Conservation (phyloP, 2,113 vertebrate genomes). For the Erythrocercus mccallii region DNA sequence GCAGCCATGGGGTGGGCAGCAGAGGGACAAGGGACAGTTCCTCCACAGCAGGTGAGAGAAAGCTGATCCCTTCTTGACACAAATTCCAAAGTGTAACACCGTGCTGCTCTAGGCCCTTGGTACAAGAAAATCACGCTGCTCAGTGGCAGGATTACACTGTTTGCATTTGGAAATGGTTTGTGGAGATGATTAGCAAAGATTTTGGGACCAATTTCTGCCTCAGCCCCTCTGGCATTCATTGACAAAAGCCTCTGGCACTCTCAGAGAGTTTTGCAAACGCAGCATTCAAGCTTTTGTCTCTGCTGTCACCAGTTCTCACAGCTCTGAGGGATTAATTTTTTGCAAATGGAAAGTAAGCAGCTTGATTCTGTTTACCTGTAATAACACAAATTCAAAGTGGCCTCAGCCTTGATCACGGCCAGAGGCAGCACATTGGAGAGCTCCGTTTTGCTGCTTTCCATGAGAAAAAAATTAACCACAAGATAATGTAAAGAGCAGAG, state of each 20-base stretch:
- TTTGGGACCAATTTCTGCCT: constrained; percentile 4
- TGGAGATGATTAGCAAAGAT: background rate
- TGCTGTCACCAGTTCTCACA: background rate
- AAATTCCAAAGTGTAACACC: background rate
- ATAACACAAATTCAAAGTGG: background rate
- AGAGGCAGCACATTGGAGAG: background rate
- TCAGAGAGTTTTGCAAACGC: background rate
- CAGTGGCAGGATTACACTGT: background rate
- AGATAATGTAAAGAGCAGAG: background rate
- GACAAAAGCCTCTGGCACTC: background rate
- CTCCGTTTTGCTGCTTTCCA: background rate
- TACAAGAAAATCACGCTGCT: background rate
- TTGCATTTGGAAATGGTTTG: background rate
- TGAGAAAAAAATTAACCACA: background rate
- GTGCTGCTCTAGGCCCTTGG: background rate
- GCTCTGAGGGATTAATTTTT: background rate
- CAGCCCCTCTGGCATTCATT: background rate
- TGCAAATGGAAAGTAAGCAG: background rate
- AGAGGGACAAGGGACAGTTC: background rate
- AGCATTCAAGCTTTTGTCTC: background rate
- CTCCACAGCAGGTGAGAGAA: background rate
- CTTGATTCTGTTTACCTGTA: background rate
- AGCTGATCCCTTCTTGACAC: background rate
- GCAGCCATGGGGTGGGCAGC: accelerated
- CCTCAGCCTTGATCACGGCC: background rate